Percentiles rank a stretch among this genome's conserved stretches.
These are phyloP conservation scores for Sylvia borin DNA, from an alignment of 2,797 vertebrate species.

Conservation along the genomic window DNA sequence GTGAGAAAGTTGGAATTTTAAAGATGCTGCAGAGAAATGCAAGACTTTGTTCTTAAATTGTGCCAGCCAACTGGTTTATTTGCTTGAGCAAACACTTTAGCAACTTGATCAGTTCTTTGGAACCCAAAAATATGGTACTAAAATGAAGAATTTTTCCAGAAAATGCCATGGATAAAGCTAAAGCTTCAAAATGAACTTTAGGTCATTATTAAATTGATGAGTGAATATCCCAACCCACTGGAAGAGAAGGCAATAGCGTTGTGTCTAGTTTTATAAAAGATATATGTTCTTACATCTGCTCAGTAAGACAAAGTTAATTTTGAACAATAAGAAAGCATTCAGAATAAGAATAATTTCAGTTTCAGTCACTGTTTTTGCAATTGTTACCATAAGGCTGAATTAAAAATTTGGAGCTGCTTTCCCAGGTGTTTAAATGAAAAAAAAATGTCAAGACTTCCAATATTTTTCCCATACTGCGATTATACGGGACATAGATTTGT, in stretches of 20 bases:
- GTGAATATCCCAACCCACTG: neutral
- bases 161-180: neutral
- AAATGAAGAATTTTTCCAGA: neutral
- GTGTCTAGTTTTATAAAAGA: neutral
- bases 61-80: neutral
- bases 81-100: neutral
- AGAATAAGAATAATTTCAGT: neutral
- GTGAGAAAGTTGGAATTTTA: neutral
- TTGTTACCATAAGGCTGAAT: neutral
- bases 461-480: neutral
- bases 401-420: neutral
- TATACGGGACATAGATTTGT: neutral
- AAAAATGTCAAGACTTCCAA: neutral
- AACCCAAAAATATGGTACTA: neutral
- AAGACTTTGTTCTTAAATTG: neutral
- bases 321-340: neutral
- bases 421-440: neutral
- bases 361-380: neutral
- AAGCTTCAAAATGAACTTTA: neutral
- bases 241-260: neutral
- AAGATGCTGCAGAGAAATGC: neutral
- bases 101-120: neutral
- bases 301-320: neutral
- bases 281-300: neutral
- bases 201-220: neutral